These are phyloP conservation scores for Merops nubicus DNA, from an alignment of 2,113 vertebrate species.

Conservation along the genomic window DNA sequence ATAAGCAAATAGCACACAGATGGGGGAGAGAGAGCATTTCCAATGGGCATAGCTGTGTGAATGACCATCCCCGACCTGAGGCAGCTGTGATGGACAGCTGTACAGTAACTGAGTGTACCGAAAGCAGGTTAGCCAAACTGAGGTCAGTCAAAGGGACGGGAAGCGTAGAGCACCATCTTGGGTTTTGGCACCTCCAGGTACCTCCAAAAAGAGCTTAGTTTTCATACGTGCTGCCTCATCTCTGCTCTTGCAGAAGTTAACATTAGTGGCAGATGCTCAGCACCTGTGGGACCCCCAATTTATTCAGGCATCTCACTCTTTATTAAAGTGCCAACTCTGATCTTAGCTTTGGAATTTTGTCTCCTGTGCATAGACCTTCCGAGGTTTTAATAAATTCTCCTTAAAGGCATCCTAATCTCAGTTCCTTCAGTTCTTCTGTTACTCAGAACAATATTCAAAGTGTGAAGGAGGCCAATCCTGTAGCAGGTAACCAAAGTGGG, in stretches of 20 bases:
- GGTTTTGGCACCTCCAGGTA: background rate
- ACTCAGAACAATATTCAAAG: background rate
- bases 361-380: background rate
- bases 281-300: background rate
- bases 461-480: background rate
- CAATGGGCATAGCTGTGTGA: background rate
- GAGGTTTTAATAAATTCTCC: background rate
- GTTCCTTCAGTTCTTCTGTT: background rate
- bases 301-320: background rate
- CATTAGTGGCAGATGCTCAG: background rate
- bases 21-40: background rate
- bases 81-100: background rate
- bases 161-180: background rate
- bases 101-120: background rate
- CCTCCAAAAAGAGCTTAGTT: background rate
- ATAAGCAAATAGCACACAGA: background rate
- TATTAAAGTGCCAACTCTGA: background rate
- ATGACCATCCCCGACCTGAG: background rate
- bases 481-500: background rate
- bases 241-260: background rate
- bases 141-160: background rate
- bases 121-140: background rate
- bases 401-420: background rate
- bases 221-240: background rate
- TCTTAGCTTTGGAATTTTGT: background rate